Percentiles rank a stretch among this genome's conserved stretches.
Evolutionary conservation across 2,113 vertebrate genomes (phyloP).

Genomic region (Amazona vittata): DNA sequence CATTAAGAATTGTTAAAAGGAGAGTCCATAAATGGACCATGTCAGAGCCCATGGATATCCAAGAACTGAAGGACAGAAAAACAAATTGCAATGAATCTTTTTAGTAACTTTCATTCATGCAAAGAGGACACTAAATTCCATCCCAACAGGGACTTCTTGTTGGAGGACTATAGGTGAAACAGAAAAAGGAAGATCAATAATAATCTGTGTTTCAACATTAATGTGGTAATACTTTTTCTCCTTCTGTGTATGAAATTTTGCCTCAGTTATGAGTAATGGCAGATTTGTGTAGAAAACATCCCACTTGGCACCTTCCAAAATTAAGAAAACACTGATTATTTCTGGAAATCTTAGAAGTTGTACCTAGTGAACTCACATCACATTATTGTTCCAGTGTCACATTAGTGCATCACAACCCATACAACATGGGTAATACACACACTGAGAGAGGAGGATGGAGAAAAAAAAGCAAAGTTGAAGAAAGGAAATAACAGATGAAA

Average conservation of each 20-base stretch:
- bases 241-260: background rate
- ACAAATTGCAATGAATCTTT: background rate
- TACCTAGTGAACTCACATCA: background rate
- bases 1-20: background rate
- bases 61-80: background rate
- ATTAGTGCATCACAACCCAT: background rate
- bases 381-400: background rate
- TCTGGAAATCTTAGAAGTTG: background rate
- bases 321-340: background rate
- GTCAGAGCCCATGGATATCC: no score
- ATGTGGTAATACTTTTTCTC: background rate
- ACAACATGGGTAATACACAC: fast-evolving
- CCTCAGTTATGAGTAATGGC: background rate
- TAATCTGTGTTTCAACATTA: background rate
- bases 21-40: background rate
- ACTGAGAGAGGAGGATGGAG: background rate
- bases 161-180: background rate
- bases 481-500: background rate
- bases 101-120: background rate
- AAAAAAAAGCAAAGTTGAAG: background rate
- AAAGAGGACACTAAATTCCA: background rate
- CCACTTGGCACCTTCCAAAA: background rate
- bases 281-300: background rate
- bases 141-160: background rate
- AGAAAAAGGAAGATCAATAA: background rate